Evolutionary conservation across 2,797 vertebrate species (phyloP), one percentile per base, ranked within the genome.

Genomic region (Helostoma temminkii): DNA sequence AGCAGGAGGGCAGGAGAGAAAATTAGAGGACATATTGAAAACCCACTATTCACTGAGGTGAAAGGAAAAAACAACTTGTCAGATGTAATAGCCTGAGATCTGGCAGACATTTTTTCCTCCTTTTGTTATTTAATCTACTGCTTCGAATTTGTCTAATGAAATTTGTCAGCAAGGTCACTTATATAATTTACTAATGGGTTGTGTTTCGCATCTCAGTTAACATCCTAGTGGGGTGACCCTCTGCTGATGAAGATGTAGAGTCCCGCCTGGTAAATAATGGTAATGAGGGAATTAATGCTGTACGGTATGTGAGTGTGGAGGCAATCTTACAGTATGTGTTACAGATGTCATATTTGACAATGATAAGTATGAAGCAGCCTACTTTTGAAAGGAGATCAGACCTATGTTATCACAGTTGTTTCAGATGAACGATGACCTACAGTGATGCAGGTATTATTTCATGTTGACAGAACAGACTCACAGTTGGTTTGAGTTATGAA

Each of bases 171-270:
- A 78, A 87, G 78, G 77, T 86, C 78, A 77, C 78, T 81, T 82
- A 82, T 52, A 66, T 68, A 82, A 77, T 84, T 55, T 66, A 75
- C 78, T 73, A 45, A 76, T 16, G 9, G 57, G 32, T 71, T 81
- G 70, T 72, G 81, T 82, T 86, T 80, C 21, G 34, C 69, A 60
- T 55, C 70, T 80, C 82, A 90, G 89, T 64, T 81, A 81, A 73
- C 71, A 84, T 25, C 55, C 71, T n/a, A 83, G 42, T 25, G 74
- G 45, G 85, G 81, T 89, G 80, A 74, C 77, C 78, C 76, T 80
- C 71, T 56, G 73, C 76, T 84, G 89, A 84, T 89, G 84, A 89
- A 91, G 88, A 85, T 78, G 69, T 70, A 82, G 83, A 81, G 74
- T 64, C 37, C 56, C 65, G 58, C 63, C 71, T 56, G 71, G 86